phyloP scores from a whole-genome alignment of 2,797 vertebrate species.

The Intellagama lesueurii region DNA sequence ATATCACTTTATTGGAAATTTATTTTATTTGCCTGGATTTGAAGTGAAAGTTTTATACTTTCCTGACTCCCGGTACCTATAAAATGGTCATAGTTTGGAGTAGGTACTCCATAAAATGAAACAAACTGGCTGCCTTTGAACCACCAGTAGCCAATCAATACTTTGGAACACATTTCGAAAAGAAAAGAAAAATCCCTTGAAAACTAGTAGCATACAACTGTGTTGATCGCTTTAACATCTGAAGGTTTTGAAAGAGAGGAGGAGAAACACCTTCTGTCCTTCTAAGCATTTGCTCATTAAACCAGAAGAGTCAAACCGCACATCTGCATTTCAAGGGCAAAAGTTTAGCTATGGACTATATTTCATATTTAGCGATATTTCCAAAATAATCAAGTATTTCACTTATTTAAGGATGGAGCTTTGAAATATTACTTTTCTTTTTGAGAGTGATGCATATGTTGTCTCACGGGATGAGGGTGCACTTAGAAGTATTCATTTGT shows the following conservation, averaged over 20 bases:
- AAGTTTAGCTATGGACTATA: not conserved
- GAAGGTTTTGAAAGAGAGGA: not conserved
- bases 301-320: not conserved
- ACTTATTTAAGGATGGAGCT: no score
- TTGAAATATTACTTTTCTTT: no score
- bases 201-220: not conserved
- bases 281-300: not conserved
- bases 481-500: not conserved
- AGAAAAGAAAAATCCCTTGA: not conserved
- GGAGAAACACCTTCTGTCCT: not conserved
- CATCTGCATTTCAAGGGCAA: not conserved
- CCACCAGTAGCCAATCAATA: slow-evolving; percentile 63
- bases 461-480: not conserved
- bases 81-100: slow-evolving; percentile 51
- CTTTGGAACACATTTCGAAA: slow-evolving; percentile 25
- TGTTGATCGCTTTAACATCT: not conserved
- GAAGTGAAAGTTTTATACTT: slow-evolving; percentile 57
- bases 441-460: not conserved
- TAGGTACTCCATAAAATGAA: slow-evolving; percentile 61
- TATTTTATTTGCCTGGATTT: slow-evolving; percentile 65
- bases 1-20: slow-evolving; percentile 70
- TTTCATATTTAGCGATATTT: not conserved
- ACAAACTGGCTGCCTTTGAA: slow-evolving; percentile 57
- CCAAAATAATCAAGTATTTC: not conserved
- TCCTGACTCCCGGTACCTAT: slow-evolving; percentile 35